Percentiles rank a stretch among this genome's conserved stretches.
These are phyloP conservation scores for Acrocephalus scirpaceus DNA, from an alignment of 2,797 vertebrate species.

Conservation along the genomic window DNA sequence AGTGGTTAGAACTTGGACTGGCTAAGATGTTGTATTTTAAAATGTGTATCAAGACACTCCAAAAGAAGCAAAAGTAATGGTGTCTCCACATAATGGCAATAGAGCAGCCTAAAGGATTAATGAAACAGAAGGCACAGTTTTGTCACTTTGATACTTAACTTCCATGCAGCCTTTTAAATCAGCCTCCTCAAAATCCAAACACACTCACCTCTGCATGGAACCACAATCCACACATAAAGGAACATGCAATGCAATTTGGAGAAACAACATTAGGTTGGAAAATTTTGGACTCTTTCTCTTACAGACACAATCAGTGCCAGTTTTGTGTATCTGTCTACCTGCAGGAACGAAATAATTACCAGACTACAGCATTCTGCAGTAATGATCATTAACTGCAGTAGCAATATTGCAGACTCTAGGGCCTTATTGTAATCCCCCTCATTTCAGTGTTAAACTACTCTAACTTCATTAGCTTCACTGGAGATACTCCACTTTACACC, in stretches of 20 bases:
- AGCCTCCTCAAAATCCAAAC: background rate
- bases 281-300: constrained; percentile 30
- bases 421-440: constrained; percentile 65
- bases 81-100: background rate
- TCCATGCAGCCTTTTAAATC: constrained; percentile 11
- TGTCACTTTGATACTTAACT: background rate
- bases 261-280: background rate
- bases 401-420: constrained; percentile 58
- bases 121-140: constrained; percentile 10
- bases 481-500: constrained; percentile 65
- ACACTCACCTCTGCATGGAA: background rate
- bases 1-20: background rate
- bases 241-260: background rate
- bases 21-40: background rate
- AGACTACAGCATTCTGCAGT: constrained; percentile 53
- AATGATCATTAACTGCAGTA: constrained; percentile 63
- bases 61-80: background rate
- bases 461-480: constrained; percentile 62
- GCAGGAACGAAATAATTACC: constrained; percentile 6
- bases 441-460: constrained; percentile 53
- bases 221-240: background rate
- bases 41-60: background rate
- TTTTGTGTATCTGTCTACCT: constrained; percentile 46
- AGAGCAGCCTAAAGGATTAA: constrained; percentile 1
- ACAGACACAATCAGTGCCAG: background rate